phyloP scores from a whole-genome alignment of 2,888 invertebrate genomes.

The Deroplatys truncata region DNA sequence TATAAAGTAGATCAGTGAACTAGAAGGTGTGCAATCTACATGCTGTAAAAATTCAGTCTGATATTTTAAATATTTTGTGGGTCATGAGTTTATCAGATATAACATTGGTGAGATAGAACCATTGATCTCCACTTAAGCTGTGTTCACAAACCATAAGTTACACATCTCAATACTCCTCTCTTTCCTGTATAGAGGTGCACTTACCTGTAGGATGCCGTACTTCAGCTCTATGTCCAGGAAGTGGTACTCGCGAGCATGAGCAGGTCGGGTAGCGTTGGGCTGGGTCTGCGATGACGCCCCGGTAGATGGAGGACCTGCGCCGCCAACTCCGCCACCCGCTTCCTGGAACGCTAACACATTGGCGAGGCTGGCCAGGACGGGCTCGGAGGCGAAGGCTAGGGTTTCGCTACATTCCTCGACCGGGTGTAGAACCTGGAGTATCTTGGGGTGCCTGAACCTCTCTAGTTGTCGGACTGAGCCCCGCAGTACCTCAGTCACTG shows the following conservation, averaged over 20 bases:
- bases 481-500: conserved; percentile 83
- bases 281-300: conserved; percentile 41
- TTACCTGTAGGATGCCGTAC: conserved; percentile 87
- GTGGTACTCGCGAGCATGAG: conserved; percentile 73
- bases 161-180: no score
- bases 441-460: conserved; percentile 79
- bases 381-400: conserved; percentile 91
- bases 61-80: no score
- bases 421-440: conserved; percentile 64
- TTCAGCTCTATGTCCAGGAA: conserved; percentile 91
- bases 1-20: no score
- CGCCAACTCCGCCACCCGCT: conserved; percentile 42
- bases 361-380: conserved; percentile 81
- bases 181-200: background rate
- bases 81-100: no score
- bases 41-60: no score
- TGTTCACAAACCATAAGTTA: no score
- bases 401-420: conserved; percentile 83
- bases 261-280: conserved; percentile 49
- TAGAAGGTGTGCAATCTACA: no score
- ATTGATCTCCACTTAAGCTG: no score
- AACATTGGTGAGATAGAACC: no score
- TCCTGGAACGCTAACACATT: conserved; percentile 84
- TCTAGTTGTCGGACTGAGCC: conserved; percentile 76
- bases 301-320: conserved; percentile 39